A percentile compares a stretch with the other conserved stretches of the same genome.
phyloP scores from a whole-genome alignment of 2,113 vertebrate genomes.

The Coptodon rendalli region DNA sequence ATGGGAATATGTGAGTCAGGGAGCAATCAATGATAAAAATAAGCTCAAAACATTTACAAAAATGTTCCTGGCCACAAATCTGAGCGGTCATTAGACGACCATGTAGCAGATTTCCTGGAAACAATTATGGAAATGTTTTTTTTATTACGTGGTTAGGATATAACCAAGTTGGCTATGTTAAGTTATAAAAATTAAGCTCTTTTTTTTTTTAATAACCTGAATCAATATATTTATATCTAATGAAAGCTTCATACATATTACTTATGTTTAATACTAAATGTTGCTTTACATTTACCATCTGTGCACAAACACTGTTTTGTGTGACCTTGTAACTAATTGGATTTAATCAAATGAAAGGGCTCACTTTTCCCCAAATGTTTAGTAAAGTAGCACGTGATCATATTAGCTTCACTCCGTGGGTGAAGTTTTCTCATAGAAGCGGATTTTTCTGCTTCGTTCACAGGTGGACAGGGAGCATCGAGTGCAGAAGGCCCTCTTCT shows the following conservation, averaged over 20 bases:
- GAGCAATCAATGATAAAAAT: neutral
- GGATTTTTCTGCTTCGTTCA: neutral
- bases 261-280: neutral
- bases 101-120: neutral
- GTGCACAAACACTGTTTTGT: neutral
- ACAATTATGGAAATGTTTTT: neutral
- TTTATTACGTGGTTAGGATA: too few species aligned
- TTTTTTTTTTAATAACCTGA: neutral
- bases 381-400: neutral
- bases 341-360: neutral
- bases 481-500: slow-evolving; percentile 84
- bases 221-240: neutral
- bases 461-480: slow-evolving; percentile 86
- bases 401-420: neutral
- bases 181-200: neutral
- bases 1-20: neutral
- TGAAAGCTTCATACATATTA: neutral
- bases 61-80: neutral
- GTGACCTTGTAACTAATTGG: neutral
- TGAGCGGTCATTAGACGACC: neutral
- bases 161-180: neutral
- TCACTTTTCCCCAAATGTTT: neutral
- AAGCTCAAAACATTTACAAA: neutral
- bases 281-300: neutral
- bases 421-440: neutral